phyloP scores from a whole-genome alignment of 2,113 vertebrate genomes.

The Eptatretus burgeri region DNA sequence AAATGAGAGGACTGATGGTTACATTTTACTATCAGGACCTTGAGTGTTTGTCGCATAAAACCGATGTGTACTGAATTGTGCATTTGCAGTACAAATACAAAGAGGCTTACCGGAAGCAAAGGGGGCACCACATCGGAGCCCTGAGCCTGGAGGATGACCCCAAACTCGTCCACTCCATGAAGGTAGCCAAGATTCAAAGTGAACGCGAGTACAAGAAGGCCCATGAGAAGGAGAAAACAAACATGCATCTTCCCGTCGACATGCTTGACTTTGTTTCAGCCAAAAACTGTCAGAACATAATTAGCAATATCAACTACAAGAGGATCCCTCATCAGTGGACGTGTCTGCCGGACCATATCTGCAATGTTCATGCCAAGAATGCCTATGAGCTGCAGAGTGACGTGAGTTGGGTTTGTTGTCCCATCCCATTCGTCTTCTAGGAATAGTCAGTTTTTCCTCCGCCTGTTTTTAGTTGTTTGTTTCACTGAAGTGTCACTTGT shows the following conservation, averaged over 20 bases:
- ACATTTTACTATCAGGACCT: not conserved
- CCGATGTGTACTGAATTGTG: not conserved
- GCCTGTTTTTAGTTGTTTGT: too few species aligned
- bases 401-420: conserved; percentile 20
- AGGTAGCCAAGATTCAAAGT: conserved; percentile 59
- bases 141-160: conserved; percentile 38
- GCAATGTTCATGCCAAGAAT: conserved; percentile 48
- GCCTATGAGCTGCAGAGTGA: conserved; percentile 68
- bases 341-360: conserved; percentile 63
- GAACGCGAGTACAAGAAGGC: conserved; percentile 65
- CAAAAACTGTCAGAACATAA: conserved; percentile 51
- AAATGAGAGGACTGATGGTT: not conserved
- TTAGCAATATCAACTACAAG: conserved; percentile 43
- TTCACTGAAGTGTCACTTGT: too few species aligned
- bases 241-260: conserved; percentile 42
- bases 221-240: conserved; percentile 60
- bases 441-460: too few species aligned
- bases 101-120: conserved; percentile 42
- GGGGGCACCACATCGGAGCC: conserved; percentile 58
- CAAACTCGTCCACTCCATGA: conserved; percentile 45
- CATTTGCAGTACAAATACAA: conserved; percentile 55
- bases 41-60: not conserved
- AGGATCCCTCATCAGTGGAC: conserved; percentile 57
- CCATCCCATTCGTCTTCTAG: too few species aligned
- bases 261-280: conserved; percentile 48